Evolutionary conservation across 2,797 vertebrate genomes (phyloP).

Genomic region (Apodemus agrarius): DNA sequence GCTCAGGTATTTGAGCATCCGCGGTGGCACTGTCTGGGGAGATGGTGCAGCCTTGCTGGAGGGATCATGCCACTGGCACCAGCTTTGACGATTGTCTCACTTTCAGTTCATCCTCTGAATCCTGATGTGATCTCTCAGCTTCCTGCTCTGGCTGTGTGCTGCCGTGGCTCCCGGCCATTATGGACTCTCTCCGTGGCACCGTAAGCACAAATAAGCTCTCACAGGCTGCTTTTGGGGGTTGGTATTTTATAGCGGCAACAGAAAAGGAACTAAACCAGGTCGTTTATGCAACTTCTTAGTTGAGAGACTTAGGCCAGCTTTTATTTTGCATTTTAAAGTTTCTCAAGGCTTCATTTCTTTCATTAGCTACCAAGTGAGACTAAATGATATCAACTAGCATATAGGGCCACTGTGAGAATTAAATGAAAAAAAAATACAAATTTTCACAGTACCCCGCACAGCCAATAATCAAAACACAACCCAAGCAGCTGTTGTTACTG

Average conservation of each 20-base stretch:
- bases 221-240: background rate
- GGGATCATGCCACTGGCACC: too few relatives aligned
- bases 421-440: background rate
- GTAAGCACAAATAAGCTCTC: background rate
- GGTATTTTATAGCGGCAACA: background rate
- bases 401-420: background rate
- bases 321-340: conserved; percentile 34
- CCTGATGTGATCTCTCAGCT: background rate
- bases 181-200: background rate
- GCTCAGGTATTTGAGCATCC: background rate
- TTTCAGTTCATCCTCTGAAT: background rate
- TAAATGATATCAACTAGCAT: background rate
- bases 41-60: background rate
- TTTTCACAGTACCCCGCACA: background rate
- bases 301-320: background rate
- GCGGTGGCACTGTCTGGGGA: background rate
- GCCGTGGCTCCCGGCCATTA: background rate
- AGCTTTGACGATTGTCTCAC: background rate
- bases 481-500: background rate
- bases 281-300: background rate
- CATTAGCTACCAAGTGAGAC: background rate
- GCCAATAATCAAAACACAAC: background rate
- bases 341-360: conserved; percentile 34
- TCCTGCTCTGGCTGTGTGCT: background rate
- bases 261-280: background rate